phyloP scores from a whole-genome alignment of 2,797 vertebrate species.

The Pygocentrus nattereri region DNA sequence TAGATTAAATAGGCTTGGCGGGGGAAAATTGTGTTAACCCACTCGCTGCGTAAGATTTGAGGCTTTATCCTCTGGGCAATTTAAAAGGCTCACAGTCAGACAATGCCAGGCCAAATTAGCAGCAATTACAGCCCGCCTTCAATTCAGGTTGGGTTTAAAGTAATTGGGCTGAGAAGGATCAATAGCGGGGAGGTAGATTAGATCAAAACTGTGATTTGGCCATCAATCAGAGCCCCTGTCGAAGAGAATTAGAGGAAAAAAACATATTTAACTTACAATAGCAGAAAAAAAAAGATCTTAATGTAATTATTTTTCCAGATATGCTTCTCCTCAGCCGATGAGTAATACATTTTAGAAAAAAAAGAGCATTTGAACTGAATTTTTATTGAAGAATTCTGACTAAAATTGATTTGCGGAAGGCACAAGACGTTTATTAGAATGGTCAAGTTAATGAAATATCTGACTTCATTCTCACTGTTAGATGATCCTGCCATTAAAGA shows the following conservation, averaged over 20 bases:
- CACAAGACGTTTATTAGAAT: neutral
- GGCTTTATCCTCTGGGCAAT: conserved; percentile 52
- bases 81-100: conserved; percentile 57
- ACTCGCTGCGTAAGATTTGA: conserved; percentile 44
- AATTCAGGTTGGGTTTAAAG: conserved; percentile 59
- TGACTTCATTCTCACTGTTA: neutral
- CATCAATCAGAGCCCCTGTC: conserved; percentile 58
- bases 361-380: neutral
- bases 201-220: conserved; percentile 55
- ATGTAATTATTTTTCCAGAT: neutral
- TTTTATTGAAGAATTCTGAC: neutral
- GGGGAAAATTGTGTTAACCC: conserved; percentile 61
- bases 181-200: conserved; percentile 40
- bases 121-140: conserved; percentile 64
- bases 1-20: conserved; percentile 62
- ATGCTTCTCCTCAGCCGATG: neutral
- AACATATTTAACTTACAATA: neutral
- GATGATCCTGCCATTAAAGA: conserved; percentile 10
- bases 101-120: conserved; percentile 64
- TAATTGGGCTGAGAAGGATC: conserved; percentile 55
- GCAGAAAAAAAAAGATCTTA: neutral
- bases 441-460: neutral
- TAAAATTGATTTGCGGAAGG: neutral
- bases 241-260: conserved; percentile 54
- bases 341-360: neutral